Conservation (phyloP, 1,140 invertebrate species). For the Drosophila kurseongensis region DNA sequence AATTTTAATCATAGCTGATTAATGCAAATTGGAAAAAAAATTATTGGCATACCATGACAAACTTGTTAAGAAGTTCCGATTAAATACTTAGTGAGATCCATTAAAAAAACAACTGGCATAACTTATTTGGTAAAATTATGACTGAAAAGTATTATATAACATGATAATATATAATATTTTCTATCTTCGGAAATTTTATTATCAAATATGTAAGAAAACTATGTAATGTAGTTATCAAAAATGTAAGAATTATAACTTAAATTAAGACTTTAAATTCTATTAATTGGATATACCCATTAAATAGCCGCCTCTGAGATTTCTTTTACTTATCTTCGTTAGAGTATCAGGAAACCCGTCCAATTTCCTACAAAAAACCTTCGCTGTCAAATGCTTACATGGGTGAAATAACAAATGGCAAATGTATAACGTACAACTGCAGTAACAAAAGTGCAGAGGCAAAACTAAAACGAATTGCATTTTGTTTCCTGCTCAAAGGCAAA, state of each 20-base stretch:
- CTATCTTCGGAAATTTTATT: too few relatives aligned
- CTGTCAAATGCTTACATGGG: slow-evolving; percentile 21
- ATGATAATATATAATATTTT: too few relatives aligned
- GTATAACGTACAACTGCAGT: slow-evolving; percentile 26
- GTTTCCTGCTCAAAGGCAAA: slow-evolving; percentile 48
- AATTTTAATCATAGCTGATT: not conserved
- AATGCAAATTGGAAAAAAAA: not conserved
- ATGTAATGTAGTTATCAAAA: too few relatives aligned
- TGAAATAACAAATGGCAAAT: slow-evolving; percentile 19
- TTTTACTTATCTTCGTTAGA: not conserved
- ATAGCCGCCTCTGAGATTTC: not conserved
- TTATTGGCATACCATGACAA: not conserved
- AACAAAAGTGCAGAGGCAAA: slow-evolving; percentile 14
- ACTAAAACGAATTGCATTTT: slow-evolving; percentile 45
- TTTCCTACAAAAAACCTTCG: not conserved
- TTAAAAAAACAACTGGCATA: not conserved
- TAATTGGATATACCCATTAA: not conserved
- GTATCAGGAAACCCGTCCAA: not conserved
- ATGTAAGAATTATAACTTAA: too few relatives aligned
- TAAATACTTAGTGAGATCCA: not conserved
- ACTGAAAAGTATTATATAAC: too few relatives aligned
- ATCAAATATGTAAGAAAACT: too few relatives aligned
- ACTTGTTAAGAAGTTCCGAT: not conserved
- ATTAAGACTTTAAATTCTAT: not conserved
- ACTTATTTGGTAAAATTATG: too few relatives aligned